Conservation (phyloP, 1,140 invertebrate species). For the Trichonephila clavipes region DNA sequence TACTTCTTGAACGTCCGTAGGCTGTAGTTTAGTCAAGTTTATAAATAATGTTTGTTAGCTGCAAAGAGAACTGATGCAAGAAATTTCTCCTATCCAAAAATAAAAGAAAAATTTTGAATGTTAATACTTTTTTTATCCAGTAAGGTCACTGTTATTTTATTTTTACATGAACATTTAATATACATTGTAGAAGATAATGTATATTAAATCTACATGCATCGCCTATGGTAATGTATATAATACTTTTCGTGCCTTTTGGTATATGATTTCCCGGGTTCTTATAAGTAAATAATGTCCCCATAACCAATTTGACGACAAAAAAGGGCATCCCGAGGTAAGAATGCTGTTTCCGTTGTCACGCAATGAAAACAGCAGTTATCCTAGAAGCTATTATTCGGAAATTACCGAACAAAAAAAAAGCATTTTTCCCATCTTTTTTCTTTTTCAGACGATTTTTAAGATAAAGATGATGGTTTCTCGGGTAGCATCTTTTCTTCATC, state of each 20-base stretch:
- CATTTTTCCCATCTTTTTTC: not conserved
- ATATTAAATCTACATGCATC: no score
- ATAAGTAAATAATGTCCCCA: not conserved
- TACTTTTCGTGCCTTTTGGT: not conserved
- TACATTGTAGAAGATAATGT: no score
- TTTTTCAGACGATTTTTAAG: conserved; percentile 2
- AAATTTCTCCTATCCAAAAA: no score
- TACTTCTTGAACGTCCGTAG: no score
- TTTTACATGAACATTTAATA: no score
- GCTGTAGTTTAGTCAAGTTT: no score
- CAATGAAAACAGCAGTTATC: not conserved
- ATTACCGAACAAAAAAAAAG: not conserved
- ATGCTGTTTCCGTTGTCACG: not conserved
- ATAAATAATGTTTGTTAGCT: no score
- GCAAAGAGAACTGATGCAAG: no score
- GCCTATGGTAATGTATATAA: not conserved
- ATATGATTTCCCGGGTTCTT: not conserved
- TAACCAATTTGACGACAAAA: not conserved
- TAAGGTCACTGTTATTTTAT: no score
- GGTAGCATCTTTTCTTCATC: not conserved
- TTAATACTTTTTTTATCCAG: no score
- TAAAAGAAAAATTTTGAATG: no score
- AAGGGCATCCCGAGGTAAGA: not conserved
- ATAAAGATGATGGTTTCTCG: not conserved
- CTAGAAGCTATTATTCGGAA: not conserved